Base-by-base conservation (phyloP, 1,140 invertebrate species). In the Latrodectus geometricus region DNA sequence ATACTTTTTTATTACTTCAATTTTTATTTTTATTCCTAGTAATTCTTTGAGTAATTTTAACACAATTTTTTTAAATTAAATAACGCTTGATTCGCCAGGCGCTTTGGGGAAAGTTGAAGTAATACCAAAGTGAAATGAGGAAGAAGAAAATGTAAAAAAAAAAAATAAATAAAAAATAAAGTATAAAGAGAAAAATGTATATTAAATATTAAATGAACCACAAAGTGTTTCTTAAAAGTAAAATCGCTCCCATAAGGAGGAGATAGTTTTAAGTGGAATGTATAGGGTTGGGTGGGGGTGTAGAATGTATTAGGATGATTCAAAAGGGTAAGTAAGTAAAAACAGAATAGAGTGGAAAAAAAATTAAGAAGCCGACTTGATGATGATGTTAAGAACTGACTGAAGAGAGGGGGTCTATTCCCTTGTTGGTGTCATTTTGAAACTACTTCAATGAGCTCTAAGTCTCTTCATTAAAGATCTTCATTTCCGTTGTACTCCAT, bases 181-280 rank as follows among this genome's bases (percentile, higher is more conserved):
- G 20, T 65, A 21, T 76, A 14, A 20, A 21, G 52, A 82, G 52
- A 73, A 65, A 61, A 73, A 66, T 77, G 83, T 78, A 78, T 86
- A 86, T 86, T 86, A 86, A 86, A 78, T 86, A 86, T 86, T 86
- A 86, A 86, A 86, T 86, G 83, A 86, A 86, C 83, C 83, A 78
- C 83, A 86, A 86, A 86, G 83, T 86, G 83, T 86, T 86, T 74
- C 68, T 69, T 78, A 86, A 86, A 86, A 86, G 75, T 86, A 78
- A 86, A 86, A 86, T 86, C 83, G 83, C 77, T 72, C 83, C 83
- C 83, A 77, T 77, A 78, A 77, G 83, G 75, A 77, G 56, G 70
- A 61, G 52, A 86, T 70, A 54, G 66, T 56, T 61, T 86, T 86
- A 86, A 86, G 75, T 77, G 83, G 74, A 69, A 77, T 77, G 49